Base-by-base conservation (phyloP, 2,113 vertebrate species). In the Podiceps cristatus region DNA sequence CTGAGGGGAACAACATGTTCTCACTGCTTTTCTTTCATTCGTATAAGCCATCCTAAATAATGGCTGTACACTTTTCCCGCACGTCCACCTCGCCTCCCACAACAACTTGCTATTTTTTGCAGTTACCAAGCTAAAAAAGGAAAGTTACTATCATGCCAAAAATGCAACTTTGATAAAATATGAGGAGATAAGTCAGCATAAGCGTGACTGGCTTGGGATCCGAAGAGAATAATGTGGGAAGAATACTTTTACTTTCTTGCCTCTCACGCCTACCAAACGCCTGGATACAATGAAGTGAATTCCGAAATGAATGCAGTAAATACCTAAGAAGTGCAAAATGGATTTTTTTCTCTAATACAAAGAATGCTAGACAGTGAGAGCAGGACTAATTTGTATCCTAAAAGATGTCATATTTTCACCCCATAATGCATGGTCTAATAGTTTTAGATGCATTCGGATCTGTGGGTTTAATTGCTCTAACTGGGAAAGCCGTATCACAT, bases 151-250 rank as follows among this genome's bases (percentile, higher is more conserved):
- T 77, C 68, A 18, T 49, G 90, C 91, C 90, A 82, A 95, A 95
- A 97, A 88, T 50, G 42, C 45, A 69, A 45, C 77, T 91, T 78
- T 33, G 95, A 96, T 97, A 96, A 95, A 96, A 94, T 17, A 33
- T 2, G 60, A 92, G 82, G 50, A 81, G 85, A 67, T 66, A 85
- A 92, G 60, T 16, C 59, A 20, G 5, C 9, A 11, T 62, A 59
- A 87, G 53, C 4, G 24, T 83, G 84, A 75, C 91, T 71, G 80
- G 49, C 79, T 93, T 4, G 2, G 55, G 50, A 66, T 86, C 67
- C n/a, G 31, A 79, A 60, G 42, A 17, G 88, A 72, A 55, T 23
- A 20, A 81, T 13, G 37, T 52, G 56, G 79, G 85, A 91, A 58
- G 19, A 28, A 25, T 16, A 7, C 53, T 83, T 84, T 58, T 71